Percentiles rank a stretch among this genome's conserved stretches.
Conservation (phyloP, 2,113 vertebrate genomes). For the Archilochus colubris region DNA sequence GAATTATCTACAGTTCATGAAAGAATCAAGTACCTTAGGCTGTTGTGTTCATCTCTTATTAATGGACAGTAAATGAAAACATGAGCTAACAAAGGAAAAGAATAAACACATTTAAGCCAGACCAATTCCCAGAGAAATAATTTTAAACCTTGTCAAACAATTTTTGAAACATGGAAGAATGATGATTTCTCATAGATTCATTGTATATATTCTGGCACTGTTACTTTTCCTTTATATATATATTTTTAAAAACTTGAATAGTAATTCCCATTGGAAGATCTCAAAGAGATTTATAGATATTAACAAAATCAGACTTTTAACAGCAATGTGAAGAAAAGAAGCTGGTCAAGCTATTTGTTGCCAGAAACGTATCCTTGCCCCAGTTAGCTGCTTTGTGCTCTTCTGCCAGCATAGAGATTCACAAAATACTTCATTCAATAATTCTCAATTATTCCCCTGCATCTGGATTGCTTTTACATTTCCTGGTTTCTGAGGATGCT, state of each 20-base stretch:
- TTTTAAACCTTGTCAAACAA: slow-evolving; percentile 70
- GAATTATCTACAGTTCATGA: slow-evolving; percentile 66
- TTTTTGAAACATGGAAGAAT: slow-evolving; percentile 55
- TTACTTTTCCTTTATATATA: slow-evolving; percentile 36
- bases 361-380: background rate
- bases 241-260: slow-evolving; percentile 27
- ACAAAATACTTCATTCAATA: background rate
- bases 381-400: background rate
- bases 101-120: slow-evolving; percentile 70
- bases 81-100: slow-evolving; percentile 48
- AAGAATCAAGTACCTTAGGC: slow-evolving; percentile 47
- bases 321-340: slow-evolving; percentile 5
- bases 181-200: slow-evolving; percentile 66
- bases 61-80: slow-evolving; percentile 64
- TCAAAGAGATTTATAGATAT: slow-evolving; percentile 18
- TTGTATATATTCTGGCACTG: slow-evolving; percentile 55
- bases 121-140: slow-evolving; percentile 67
- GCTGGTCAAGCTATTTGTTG: background rate
- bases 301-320: slow-evolving; percentile 3
- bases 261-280: slow-evolving; percentile 22
- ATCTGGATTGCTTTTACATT: background rate
- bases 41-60: slow-evolving; percentile 62
- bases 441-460: background rate
- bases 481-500: background rate
- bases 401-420: background rate